Percentiles rank a stretch among this genome's conserved stretches.
phyloP scores from a whole-genome alignment of 2,888 invertebrate species.

The Acleris literana region DNA sequence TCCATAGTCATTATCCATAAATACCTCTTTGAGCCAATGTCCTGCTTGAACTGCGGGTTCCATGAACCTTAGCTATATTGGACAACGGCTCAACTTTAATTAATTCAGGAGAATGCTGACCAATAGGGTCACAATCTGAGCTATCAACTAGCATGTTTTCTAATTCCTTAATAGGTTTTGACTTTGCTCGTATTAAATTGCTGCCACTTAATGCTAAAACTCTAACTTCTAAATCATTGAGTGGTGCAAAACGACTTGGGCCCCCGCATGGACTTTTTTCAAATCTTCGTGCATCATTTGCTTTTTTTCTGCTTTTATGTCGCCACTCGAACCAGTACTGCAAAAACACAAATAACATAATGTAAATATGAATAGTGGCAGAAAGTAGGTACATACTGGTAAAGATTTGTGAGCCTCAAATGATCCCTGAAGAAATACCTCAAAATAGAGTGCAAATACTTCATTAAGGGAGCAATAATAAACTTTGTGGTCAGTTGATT shows the following conservation, averaged over 20 bases:
- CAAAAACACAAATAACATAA: conserved; percentile 38
- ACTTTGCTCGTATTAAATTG: conserved; percentile 47
- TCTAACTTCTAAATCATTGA: conserved; percentile 71
- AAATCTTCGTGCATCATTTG: conserved; percentile 59
- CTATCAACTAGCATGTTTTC: conserved; percentile 60
- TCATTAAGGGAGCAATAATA: too few relatives aligned
- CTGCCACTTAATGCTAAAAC: conserved; percentile 64
- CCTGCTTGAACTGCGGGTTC: conserved; percentile 10
- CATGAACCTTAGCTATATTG: conserved; percentile 11
- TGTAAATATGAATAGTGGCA: not conserved
- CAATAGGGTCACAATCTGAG: conserved; percentile 59
- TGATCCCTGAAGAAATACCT: not conserved
- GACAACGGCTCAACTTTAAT: conserved; percentile 26
- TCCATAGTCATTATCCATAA: not conserved
- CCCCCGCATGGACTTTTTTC: conserved; percentile 52
- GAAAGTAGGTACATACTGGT: not conserved
- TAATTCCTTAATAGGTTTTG: conserved; percentile 52
- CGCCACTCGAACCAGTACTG: conserved; percentile 79
- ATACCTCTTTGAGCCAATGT: conserved; percentile 39
- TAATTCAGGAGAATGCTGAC: conserved; percentile 22
- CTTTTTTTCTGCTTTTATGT: conserved; percentile 73
- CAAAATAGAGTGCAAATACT: too few relatives aligned
- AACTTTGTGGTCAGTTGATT: too few relatives aligned
- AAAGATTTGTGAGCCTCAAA: not conserved
- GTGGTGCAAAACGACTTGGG: conserved; percentile 59